These are phyloP conservation scores for Ibidorhyncha struthersii DNA, from an alignment of 2,113 vertebrate genomes.

Conservation along the genomic window DNA sequence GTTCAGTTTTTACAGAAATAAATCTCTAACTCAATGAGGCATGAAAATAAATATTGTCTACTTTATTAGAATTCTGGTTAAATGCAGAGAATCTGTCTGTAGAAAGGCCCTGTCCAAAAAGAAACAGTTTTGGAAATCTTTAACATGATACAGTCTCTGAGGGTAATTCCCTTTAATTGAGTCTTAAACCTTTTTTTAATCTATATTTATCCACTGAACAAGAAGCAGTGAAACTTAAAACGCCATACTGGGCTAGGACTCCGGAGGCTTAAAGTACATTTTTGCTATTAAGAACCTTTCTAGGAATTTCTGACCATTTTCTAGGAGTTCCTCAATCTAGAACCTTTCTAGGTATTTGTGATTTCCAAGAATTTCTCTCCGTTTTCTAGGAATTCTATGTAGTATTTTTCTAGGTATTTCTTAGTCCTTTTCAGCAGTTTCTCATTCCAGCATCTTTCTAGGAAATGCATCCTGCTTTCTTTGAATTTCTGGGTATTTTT, in stretches of 20 bases:
- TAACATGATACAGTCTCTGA: background rate
- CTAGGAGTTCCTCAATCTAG: background rate
- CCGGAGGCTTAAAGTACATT: background rate
- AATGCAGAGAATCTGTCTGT: background rate
- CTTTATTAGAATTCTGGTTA: background rate
- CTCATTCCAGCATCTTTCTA: background rate
- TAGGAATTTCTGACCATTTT: background rate
- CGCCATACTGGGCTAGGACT: rapidly evolving
- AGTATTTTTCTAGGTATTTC: background rate
- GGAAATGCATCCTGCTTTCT: background rate
- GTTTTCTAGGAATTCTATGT: background rate
- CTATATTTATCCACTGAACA: background rate
- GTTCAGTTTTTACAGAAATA: background rate
- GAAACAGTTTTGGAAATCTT: background rate
- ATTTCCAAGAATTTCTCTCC: background rate
- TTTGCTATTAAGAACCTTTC: background rate
- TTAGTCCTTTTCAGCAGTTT: background rate
- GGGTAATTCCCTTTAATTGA: background rate
- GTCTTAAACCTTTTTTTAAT: slow-evolving; percentile 42
- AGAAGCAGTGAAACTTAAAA: background rate
- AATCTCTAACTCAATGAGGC: background rate
- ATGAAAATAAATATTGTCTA: background rate
- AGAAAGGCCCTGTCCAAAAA: background rate
- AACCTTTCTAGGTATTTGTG: background rate
- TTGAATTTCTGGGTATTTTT: background rate